These are phyloP conservation scores for Lithobius niger DNA, from an alignment of 1,140 invertebrate genomes.

Conservation along the genomic window DNA sequence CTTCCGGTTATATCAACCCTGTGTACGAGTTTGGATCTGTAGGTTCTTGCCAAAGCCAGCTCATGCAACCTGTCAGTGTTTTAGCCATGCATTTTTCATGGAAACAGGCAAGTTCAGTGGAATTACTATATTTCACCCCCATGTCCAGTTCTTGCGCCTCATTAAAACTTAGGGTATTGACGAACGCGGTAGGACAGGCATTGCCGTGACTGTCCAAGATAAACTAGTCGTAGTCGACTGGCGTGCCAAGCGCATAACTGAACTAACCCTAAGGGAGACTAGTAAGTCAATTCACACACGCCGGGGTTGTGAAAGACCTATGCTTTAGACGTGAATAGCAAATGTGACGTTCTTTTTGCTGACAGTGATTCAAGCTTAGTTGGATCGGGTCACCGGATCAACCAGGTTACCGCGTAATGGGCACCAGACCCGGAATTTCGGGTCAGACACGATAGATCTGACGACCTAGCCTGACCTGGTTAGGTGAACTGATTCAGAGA, in stretches of 20 bases:
- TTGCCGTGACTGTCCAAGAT: conserved; percentile 34
- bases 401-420: no score
- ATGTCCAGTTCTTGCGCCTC: no score
- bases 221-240: conserved; percentile 74
- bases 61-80: conserved; percentile 70
- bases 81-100: no score
- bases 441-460: no score
- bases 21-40: conserved; percentile 50
- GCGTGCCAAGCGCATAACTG: conserved; percentile 61
- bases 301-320: conserved; percentile 49
- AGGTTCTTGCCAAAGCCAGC: conserved; percentile 61
- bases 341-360: conserved; percentile 68
- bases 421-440: no score
- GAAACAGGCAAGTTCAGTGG: no score
- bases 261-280: conserved; percentile 47
- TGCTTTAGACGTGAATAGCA: conserved; percentile 61
- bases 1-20: conserved; percentile 63
- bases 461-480: no score
- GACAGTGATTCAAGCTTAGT: conserved; percentile 69
- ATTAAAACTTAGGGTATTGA: conserved; percentile 63
- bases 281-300: conserved; percentile 45
- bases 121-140: no score
- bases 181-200: conserved; percentile 66
- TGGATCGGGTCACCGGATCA: no score
- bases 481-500: no score